Base-by-base conservation (phyloP, 2,888 invertebrate genomes). In the Mycogona germanica region DNA sequence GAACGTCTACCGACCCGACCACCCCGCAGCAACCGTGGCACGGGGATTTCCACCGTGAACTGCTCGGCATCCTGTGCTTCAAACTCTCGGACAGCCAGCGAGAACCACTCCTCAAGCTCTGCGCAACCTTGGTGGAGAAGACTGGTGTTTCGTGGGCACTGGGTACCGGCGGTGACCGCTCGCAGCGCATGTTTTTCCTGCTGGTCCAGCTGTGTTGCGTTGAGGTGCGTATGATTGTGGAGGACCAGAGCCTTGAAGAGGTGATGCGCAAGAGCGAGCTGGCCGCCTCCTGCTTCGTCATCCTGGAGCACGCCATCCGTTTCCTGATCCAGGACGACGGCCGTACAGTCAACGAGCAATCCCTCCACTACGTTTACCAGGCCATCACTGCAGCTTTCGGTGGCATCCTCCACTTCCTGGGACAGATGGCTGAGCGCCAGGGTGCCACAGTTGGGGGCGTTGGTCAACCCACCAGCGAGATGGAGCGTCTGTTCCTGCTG, bases 181-280 rank as follows among this genome's bases (percentile, higher is more conserved):
- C 87, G 54, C 76, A 77, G 55, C 85, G 86, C 70, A 81, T 87
- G 64, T 84, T 89, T 64, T 73, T 91, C 21, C 45, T 57, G 9
- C 71, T 92, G 12, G 78, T 91, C 54, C 91, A 93, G 67, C 73
- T 95, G 54, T 82, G 86, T 62, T 87, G 89, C 48, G 87, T 93
- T 66, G 93, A 95, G 76, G 84, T 93, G 1, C 79, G 92, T 64
- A 92, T 95, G 91, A 87, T 88, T 62, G 74, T 93, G 59, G 93
- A 93, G 65, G 87, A 88, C 60, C 82, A 84, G 64, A 57, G 60
- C 7, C 55, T 64, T 3, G 61, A 63, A 30, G 59, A 66, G 62
- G 66, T 69, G 29, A 54, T 58, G 9, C 48, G 51, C 28, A 59
- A 62, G 23, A 37, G 57, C 5, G 61, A 62, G 17, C 53, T 68